Conservation (phyloP, 2,797 vertebrate genomes). For the Pteropus rufus region DNA sequence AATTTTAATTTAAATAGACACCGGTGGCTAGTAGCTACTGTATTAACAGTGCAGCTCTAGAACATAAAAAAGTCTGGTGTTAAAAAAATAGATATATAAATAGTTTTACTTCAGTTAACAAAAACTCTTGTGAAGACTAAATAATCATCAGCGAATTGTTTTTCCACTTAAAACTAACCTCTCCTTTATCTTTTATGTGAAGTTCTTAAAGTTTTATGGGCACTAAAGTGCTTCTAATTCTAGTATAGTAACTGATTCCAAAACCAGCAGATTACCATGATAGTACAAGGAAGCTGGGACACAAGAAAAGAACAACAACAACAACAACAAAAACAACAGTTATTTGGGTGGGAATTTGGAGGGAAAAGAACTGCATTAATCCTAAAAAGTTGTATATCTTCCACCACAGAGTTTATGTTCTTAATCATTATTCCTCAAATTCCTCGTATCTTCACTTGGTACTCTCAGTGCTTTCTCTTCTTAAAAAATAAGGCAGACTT, state of each 20-base stretch:
- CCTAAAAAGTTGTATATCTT: background rate
- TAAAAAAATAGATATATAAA: background rate
- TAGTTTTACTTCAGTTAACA: background rate
- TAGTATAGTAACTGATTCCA: background rate
- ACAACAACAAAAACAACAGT: background rate
- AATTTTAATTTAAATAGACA: constrained; percentile 10
- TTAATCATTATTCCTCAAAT: background rate
- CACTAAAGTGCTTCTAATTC: background rate
- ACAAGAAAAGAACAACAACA: background rate
- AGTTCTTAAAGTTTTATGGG: background rate
- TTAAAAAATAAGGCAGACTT: background rate
- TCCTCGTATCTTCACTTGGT: background rate
- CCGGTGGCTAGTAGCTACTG: background rate
- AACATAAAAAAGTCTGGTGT: background rate
- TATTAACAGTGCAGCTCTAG: background rate
- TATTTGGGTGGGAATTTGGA: background rate
- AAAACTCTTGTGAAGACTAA: background rate
- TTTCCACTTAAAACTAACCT: background rate
- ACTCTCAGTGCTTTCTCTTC: background rate
- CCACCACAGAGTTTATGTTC: background rate
- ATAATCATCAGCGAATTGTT: background rate
- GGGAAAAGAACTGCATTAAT: background rate
- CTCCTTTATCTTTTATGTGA: background rate
- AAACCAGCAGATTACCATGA: background rate
- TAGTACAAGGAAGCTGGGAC: background rate